Conservation (phyloP, 2,113 vertebrate species). For the Tricholaema leucomelas region DNA sequence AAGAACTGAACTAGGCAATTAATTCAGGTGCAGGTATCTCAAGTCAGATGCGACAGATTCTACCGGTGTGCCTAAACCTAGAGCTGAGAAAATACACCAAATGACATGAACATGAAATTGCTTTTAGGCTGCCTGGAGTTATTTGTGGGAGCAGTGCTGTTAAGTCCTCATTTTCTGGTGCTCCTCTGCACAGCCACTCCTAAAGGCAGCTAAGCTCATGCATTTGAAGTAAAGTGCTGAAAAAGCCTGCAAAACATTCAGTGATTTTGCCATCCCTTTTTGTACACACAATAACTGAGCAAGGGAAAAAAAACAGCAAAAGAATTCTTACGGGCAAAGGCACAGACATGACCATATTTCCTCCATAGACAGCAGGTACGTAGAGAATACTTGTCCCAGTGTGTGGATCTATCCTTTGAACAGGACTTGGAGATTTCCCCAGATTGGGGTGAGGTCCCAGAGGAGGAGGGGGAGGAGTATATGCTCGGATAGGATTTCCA, state of each 20-base stretch:
- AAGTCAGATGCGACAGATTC: background rate
- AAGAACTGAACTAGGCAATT: slow-evolving; percentile 12
- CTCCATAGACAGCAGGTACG: slow-evolving; percentile 97
- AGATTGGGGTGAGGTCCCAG: slow-evolving; percentile 86
- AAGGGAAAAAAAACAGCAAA: background rate
- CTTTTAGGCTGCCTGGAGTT: slow-evolving; percentile 28
- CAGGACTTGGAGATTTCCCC: slow-evolving; percentile 97
- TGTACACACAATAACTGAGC: background rate
- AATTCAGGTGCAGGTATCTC: slow-evolving; percentile 26
- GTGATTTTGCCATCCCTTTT: background rate
- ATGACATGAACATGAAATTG: background rate
- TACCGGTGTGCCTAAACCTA: background rate
- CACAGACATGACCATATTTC: slow-evolving; percentile 99
- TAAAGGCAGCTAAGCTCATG: background rate
- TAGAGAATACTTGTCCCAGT: slow-evolving; percentile 97
- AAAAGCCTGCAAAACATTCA: background rate
- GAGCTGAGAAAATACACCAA: background rate
- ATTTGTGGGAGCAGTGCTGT: background rate
- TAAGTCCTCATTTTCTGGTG: background rate
- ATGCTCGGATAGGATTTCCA: slow-evolving; percentile 95
- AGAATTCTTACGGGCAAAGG: slow-evolving; percentile 90
- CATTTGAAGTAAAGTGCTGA: background rate
- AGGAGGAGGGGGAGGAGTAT: slow-evolving; percentile 87
- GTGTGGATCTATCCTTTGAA: slow-evolving; percentile 98
- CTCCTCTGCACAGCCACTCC: background rate